Evolutionary conservation across 2,797 vertebrate genomes (phyloP), one percentile per base, ranked within the genome.

Genomic region (Anabacerthia variegaticeps): DNA sequence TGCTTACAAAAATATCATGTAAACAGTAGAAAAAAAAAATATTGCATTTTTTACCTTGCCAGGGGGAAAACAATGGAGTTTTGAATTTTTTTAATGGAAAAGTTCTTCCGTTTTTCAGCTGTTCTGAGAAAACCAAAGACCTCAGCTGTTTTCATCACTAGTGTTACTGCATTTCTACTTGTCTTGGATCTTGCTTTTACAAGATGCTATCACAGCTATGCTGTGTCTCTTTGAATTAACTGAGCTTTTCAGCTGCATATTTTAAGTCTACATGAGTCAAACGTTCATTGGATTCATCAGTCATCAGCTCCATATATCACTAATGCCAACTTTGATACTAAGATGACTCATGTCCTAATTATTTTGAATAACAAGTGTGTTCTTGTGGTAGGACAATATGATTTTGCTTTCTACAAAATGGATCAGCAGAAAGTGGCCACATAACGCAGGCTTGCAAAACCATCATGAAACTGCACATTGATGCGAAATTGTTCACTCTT

Each of bases 101-200:
- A 15, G 5, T 75, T 91, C 41, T 91, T 88, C 91, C 34, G n/a
- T 86, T 96, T 93, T 93, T 95, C 73, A 65, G 14, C 66, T 86
- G 55, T 73, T 86, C 34, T 39, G 79, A 88, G 82, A 95, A 89
- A 88, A 82, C 66, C 67, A 69, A 86, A 85, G 75, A 39, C 21
- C 61, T 93, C 63, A 34, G 52, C 37, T 88, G 32, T 96, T 95
- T 95, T 78, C 94, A 82, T 96, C 88, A 76, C 79, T 86, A 34
- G 49, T 49, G 82, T 85, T 95, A 43, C 54, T 88, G 76, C 59
- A 85, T 85, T 85, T 89, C 88, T 94, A 27, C 80, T 95, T 95
- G 96, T 95, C 95, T 95, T 96, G 96, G 90, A 92, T 95, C 95
- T 92, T 96, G 94, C 94, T 96, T 96, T 96, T 96, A 74, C 67